Conservation (phyloP, 2,113 vertebrate species). For the Cochlearius cochlearius region DNA sequence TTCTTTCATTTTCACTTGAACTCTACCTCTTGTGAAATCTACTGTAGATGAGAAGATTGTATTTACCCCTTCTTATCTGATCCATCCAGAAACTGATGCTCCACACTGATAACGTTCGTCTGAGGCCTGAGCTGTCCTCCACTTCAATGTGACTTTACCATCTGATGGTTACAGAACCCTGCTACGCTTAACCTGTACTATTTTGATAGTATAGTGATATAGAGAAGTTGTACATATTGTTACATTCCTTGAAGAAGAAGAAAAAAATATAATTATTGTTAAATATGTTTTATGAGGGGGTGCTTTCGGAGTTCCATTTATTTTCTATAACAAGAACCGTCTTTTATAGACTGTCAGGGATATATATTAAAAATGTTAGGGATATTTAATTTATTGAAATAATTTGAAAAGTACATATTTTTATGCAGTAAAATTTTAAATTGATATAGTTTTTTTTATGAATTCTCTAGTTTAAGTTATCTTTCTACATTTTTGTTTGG, state of each 20-base stretch:
- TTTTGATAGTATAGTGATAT: slow-evolving; percentile 75
- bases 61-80: slow-evolving; percentile 60
- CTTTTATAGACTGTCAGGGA: slow-evolving; percentile 85
- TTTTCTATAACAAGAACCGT: slow-evolving; percentile 81
- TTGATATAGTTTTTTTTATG: slow-evolving; percentile 72
- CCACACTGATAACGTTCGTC: slow-evolving; percentile 35
- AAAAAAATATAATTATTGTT: slow-evolving; percentile 70
- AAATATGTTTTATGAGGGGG: slow-evolving; percentile 83
- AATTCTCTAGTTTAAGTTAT: slow-evolving; percentile 77
- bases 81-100: slow-evolving; percentile 66
- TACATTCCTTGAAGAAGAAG: slow-evolving; percentile 78
- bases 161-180: slow-evolving; percentile 61
- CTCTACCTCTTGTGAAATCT: slow-evolving; percentile 89
- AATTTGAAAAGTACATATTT: slow-evolving; percentile 82
- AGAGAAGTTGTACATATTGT: slow-evolving; percentile 79
- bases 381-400: slow-evolving; percentile 84
- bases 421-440: slow-evolving; percentile 81
- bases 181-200: slow-evolving; percentile 66
- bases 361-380: slow-evolving; percentile 77
- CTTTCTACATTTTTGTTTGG: slow-evolving; percentile 78
- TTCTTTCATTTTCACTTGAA: slow-evolving; percentile 69
- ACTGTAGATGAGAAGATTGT: slow-evolving; percentile 83
- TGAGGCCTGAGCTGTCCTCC: slow-evolving; percentile 59
- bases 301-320: slow-evolving; percentile 77
- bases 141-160: slow-evolving; percentile 66